Base-by-base conservation (phyloP, 2,888 invertebrate species). In the Drosophila algonquin region DNA sequence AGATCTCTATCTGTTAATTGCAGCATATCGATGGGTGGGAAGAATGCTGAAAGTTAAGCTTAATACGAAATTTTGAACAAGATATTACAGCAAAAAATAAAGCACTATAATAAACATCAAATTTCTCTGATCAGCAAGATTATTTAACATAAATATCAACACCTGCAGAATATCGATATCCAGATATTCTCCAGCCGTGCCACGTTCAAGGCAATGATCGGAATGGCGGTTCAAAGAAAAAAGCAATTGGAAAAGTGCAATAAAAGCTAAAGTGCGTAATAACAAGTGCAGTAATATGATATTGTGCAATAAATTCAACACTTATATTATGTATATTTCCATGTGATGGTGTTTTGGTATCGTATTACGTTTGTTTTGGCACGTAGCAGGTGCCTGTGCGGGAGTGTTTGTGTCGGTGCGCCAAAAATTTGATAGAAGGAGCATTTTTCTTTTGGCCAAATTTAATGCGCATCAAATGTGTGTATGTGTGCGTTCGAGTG, bases 301-400 rank as follows among this genome's bases (percentile, higher is more conserved):
- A 48, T 54, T 69, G 56, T 44, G 58, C 35, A 55, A 51, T 30
- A 51, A 59, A 45, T 52, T 48, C 46, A 50, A 14, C 21, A 16
- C 14, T 60, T 52, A 60, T 52, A 4, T 18, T 60, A n/a, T 5
- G 45, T 60, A n/a, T 9, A 50, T 52, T 50, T 30, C 40, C 30
- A 18, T 55, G 35, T 12, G 30, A 56, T 50, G 14, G 14, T 21
- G 27, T 46, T 18, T 48, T 21, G 12, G 57, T 55, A 52, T 61
- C 52, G 54, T 32, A 74, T 74, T 68, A 58, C 75, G 57, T 57
- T 56, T 47, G 60, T 73, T 73, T 45, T 67, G 62, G 57, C 73
- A 73, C 73, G 73, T 73, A 73, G 60, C 52, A 30, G 46, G 27
- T 51, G 18, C 35, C 35, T 35, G 16, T 58, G 58, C n/a, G 24